A percentile compares a stretch with the other conserved stretches of the same genome.
Conservation (phyloP, 2,797 vertebrate genomes). For the Potorous gilbertii region DNA sequence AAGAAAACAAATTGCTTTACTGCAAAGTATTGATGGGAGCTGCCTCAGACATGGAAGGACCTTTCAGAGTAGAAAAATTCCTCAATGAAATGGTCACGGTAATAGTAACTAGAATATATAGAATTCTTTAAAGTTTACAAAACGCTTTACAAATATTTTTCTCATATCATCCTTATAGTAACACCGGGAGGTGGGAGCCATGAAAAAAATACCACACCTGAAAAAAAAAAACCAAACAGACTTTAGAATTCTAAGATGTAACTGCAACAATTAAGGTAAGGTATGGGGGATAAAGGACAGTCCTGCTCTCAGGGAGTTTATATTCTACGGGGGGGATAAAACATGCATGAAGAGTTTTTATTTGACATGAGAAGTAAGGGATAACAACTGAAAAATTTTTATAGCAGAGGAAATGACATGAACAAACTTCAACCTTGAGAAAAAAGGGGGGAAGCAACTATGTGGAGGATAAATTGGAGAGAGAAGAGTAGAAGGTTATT, state of each 20-base stretch:
- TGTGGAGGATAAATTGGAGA: background rate
- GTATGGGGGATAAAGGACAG: background rate
- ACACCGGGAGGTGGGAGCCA: background rate
- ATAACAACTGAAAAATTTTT: background rate
- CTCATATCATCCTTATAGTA: background rate
- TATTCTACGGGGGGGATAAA: background rate
- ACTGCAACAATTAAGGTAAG: background rate
- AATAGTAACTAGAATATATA: background rate
- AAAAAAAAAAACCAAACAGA: background rate
- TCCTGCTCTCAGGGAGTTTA: background rate
- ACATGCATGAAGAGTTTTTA: background rate
- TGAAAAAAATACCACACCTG: background rate
- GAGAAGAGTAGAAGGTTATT: background rate
- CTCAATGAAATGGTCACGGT: background rate
- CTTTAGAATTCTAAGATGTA: background rate
- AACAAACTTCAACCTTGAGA: background rate
- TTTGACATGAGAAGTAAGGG: background rate
- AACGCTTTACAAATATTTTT: background rate
- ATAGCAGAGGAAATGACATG: background rate
- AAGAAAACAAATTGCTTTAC: background rate
- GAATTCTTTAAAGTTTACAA: background rate
- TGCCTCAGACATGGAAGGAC: background rate
- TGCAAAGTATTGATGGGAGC: background rate
- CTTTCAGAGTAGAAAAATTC: background rate
- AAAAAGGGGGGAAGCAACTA: background rate